Evolutionary conservation across 2,888 invertebrate genomes (phyloP).

Genomic region (Callyntrura guangdongensis): DNA sequence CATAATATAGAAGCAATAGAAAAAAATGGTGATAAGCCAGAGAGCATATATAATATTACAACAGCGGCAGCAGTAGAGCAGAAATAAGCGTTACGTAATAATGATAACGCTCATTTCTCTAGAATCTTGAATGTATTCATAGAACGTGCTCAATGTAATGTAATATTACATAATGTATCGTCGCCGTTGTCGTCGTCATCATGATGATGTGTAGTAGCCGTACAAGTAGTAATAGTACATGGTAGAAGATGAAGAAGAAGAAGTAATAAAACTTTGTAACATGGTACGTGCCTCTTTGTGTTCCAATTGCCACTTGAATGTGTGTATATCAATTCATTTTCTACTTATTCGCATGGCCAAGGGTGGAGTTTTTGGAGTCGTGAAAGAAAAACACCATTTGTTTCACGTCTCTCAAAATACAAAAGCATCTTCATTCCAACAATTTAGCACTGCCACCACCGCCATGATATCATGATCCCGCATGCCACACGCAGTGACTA

Average conservation of each 20-base stretch:
- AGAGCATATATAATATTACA: too few relatives aligned
- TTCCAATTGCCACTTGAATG: background rate
- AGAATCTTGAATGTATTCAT: too few relatives aligned
- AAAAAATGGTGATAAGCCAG: too few relatives aligned
- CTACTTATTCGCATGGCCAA: constrained; percentile 33
- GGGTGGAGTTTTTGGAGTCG: constrained; percentile 57
- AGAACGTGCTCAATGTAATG: constrained; percentile 14
- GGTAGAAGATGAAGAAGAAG: too few relatives aligned
- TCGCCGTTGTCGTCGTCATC: constrained; percentile 10
- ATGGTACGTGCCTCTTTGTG: too few relatives aligned
- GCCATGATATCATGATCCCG: constrained; percentile 12
- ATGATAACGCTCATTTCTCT: too few relatives aligned
- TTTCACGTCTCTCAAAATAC: constrained; percentile 58
- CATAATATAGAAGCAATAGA: background rate
- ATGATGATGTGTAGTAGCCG: background rate
- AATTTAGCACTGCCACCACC: constrained; percentile 42
- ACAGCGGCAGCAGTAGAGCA: background rate
- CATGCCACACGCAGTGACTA: constrained; percentile 22
- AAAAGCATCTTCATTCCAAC: constrained; percentile 56
- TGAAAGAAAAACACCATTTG: constrained; percentile 58
- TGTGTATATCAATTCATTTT: constrained; percentile 48
- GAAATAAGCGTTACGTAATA: too few relatives aligned
- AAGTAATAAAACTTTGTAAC: too few relatives aligned
- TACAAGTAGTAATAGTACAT: too few relatives aligned
- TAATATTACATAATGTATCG: constrained; percentile 10